Percentiles rank a stretch among this genome's conserved stretches.
phyloP scores from a whole-genome alignment of 2,113 vertebrate species.

The Stegastes partitus region DNA sequence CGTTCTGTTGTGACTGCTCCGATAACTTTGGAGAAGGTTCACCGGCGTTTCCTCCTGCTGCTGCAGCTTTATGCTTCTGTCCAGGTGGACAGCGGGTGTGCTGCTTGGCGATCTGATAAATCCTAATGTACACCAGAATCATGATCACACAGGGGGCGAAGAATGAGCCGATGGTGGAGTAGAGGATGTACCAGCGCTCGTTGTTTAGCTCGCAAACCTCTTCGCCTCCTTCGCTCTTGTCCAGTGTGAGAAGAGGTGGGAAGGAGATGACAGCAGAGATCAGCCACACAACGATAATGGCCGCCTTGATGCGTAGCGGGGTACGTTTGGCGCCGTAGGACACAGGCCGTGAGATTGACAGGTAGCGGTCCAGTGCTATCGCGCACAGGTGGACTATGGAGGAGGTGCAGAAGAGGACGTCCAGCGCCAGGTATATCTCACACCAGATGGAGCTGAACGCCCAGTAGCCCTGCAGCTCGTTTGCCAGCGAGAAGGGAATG shows the following conservation, averaged over 20 bases:
- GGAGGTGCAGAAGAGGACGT: conserved; percentile 93
- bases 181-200: conserved; percentile 92
- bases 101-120: conserved; percentile 91
- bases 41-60: neutral
- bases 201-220: conserved; percentile 88
- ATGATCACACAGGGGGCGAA: conserved; percentile 94
- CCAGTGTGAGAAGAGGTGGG: conserved; percentile 86
- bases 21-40: neutral
- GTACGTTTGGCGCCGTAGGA: conserved; percentile 89
- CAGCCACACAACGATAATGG: conserved; percentile 90
- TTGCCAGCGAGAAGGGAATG: conserved; percentile 89
- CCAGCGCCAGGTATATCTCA: conserved; percentile 90
- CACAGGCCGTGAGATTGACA: conserved; percentile 89
- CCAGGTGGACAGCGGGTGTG: conserved; percentile 76
- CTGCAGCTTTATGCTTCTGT: conserved; percentile 45
- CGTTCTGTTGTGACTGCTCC: conserved; percentile 20
- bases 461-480: conserved; percentile 92
- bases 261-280: conserved; percentile 91
- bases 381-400: conserved; percentile 93
- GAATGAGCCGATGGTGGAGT: conserved; percentile 92
- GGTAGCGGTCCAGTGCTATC: conserved; percentile 94
- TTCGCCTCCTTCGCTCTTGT: conserved; percentile 74
- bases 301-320: conserved; percentile 85
- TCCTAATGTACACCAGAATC: conserved; percentile 92
- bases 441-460: conserved; percentile 91